Evolutionary conservation across 2,797 vertebrate species (phyloP).

Genomic region (Ctenopoma kingsleyae): DNA sequence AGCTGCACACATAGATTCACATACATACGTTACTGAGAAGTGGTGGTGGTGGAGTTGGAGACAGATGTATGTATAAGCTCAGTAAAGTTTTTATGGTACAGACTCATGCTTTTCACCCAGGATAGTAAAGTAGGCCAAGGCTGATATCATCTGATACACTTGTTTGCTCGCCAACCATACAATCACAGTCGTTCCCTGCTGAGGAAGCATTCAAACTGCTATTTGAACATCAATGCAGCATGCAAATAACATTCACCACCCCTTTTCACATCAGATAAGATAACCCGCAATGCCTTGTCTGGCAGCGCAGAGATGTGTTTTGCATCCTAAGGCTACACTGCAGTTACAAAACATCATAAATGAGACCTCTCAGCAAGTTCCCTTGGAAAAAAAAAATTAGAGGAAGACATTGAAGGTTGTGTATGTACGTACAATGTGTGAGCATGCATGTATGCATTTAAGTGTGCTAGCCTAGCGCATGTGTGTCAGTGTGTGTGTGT

Average conservation of each 20-base stretch:
- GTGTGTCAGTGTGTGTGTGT: conserved; percentile 4
- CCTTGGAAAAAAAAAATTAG: conserved; percentile 34
- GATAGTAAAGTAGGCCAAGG: conserved; percentile 76
- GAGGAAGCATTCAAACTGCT: conserved; percentile 80
- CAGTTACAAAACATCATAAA: conserved; percentile 70
- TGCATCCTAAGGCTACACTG: conserved; percentile 73
- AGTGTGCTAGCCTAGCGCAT: background rate
- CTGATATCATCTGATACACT: conserved; percentile 83
- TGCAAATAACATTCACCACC: conserved; percentile 83
- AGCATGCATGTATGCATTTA: background rate
- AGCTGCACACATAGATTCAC: conserved; percentile 29
- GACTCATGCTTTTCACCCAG: conserved; percentile 57
- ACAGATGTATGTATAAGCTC: conserved; percentile 48
- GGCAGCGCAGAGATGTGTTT: conserved; percentile 59
- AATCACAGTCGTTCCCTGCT: conserved; percentile 70
- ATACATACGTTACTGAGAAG: conserved; percentile 19
- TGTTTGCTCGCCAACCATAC: conserved; percentile 79
- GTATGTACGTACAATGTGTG: background rate
- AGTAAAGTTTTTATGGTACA: conserved; percentile 66
- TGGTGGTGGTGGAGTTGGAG: conserved; percentile 35
- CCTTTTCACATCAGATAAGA: conserved; percentile 79
- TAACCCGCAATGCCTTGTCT: conserved; percentile 65
- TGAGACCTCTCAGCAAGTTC: conserved; percentile 68
- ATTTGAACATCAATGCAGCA: conserved; percentile 81
- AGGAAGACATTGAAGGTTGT: conserved; percentile 26